Evolutionary conservation across 2,888 invertebrate species (phyloP).

Genomic region (Drosophila bunnanda): DNA sequence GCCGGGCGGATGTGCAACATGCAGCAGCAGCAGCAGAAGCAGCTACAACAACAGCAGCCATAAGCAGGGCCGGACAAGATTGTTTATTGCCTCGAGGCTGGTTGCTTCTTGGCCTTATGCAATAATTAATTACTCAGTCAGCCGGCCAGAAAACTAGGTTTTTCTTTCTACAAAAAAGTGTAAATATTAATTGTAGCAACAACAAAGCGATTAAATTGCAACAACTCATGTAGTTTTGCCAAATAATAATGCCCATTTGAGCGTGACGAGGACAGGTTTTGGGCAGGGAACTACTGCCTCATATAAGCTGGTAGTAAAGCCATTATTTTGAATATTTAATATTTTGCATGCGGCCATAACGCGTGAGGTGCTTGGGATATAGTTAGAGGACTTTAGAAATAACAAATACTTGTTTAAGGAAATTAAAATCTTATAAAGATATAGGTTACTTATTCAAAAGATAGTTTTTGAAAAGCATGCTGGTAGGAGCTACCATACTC

Average conservation of each 20-base stretch:
- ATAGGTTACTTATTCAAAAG: neutral
- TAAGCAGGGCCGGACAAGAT: constrained; percentile 39
- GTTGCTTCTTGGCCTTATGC: constrained; percentile 77
- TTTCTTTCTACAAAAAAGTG: constrained; percentile 56
- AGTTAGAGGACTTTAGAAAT: neutral
- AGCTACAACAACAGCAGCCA: constrained; percentile 16
- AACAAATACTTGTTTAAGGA: neutral
- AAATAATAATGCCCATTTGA: constrained; percentile 61
- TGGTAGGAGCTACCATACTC: neutral
- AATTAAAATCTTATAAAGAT: neutral
- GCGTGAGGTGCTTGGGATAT: constrained; percentile 10
- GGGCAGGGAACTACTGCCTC: constrained; percentile 19
- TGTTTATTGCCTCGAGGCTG: constrained; percentile 53
- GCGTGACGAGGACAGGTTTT: constrained; percentile 51
- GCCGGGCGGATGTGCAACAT: constrained; percentile 72
- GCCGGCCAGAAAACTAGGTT: constrained; percentile 73
- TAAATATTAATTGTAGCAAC: constrained; percentile 73
- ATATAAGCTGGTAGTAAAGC: constrained; percentile 8
- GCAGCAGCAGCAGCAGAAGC: constrained; percentile 36
- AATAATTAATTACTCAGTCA: constrained; percentile 73
- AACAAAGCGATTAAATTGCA: constrained; percentile 57
- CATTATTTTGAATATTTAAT: constrained; percentile 21
- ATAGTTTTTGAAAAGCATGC: neutral
- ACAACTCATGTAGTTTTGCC: constrained; percentile 55
- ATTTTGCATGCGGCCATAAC: constrained; percentile 26